Conservation (phyloP, 2,888 invertebrate species). For the Pristionchus fissidentatus region DNA sequence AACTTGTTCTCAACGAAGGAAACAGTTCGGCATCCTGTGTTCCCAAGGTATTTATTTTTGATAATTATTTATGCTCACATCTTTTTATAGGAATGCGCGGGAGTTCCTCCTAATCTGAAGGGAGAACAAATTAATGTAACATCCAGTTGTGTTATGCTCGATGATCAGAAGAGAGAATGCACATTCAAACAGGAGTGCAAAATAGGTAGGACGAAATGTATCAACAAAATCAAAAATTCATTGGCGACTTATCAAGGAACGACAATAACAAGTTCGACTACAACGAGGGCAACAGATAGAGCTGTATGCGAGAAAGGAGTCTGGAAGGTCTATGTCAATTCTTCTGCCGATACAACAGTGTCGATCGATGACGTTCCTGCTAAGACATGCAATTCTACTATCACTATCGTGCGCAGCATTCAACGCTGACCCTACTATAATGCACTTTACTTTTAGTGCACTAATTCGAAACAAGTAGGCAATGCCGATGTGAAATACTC, state of each 20-base stretch:
- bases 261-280: background rate
- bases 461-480: background rate
- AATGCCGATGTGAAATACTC: background rate
- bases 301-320: background rate
- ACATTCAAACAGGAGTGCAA: constrained; percentile 7
- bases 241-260: background rate
- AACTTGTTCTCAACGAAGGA: background rate
- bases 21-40: background rate
- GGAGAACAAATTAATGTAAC: background rate
- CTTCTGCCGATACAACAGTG: too few relatives aligned
- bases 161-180: background rate
- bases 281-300: background rate
- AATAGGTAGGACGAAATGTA: too few relatives aligned
- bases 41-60: background rate
- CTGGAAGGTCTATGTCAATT: background rate
- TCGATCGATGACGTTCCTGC: background rate
- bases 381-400: background rate
- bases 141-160: background rate
- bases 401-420: background rate
- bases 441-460: background rate
- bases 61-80: background rate
- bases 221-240: too few relatives aligned
- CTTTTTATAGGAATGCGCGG: background rate
- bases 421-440: background rate
- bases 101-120: background rate